Base-by-base conservation (phyloP, 53 echinoderm and acorn worm species). In the Zoroaster sp. region DNA sequence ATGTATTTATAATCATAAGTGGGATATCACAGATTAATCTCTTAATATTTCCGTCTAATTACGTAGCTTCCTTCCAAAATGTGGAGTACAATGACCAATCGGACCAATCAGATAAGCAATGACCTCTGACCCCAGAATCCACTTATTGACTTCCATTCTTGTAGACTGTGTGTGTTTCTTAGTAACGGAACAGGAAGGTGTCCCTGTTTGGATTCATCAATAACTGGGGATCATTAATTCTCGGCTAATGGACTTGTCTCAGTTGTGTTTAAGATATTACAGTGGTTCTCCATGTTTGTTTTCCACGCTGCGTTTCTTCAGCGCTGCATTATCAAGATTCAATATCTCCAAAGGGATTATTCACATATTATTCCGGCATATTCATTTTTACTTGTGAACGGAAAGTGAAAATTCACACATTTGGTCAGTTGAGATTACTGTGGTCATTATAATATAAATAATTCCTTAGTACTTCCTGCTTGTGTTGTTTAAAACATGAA, bases 221-320 rank as follows among this genome's bases (percentile, higher is more conserved):
- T 70, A 85, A 15, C 37, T 4, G 40, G 23, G 49, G 23, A 51
- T 71, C 85, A 85, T 85, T 85, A 71, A 85, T 85, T 85, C 66
- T 71, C 47, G 12, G 51, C 85, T 85, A 85, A 85, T 85, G 85
- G 71, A 71, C 85, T 35, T 85, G 71, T 85, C 85, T 70, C 9
- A 15, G 39, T 59, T 0, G 20, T 15, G 59, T 39, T 54, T 63
- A 46, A 76, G 63, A 76, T 76, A 47, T 76, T 55, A 79, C 11
- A 55, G 54, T 31, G 43, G 40, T 25, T n/a, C 74, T 6, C 18
- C n/a, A 30, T 83, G 83, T 66, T 83, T 83, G 68, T 43, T 83
- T 83, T 67, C 31, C 32, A 31, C 21, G 66, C 68, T 39, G 63
- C 55, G 28, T 79, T 59, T 79, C 59, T 79, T n/a, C 21, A 55